Conservation (phyloP, 2,888 invertebrate species). For the Elysia crispata region DNA sequence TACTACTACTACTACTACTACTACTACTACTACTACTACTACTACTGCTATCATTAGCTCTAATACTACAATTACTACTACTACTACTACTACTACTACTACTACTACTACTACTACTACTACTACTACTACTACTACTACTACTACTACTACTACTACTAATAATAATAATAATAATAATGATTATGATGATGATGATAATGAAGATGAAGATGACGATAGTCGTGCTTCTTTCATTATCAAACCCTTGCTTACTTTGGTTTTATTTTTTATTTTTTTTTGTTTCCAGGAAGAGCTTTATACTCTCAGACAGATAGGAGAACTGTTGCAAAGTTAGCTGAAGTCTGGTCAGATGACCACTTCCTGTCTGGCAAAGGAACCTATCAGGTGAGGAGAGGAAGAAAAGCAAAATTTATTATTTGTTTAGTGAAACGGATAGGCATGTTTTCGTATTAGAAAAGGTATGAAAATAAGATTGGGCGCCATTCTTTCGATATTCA, state of each 20-base stretch:
- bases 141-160: neutral
- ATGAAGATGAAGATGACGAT: neutral
- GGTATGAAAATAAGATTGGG: too few species aligned
- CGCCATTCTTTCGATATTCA: too few species aligned
- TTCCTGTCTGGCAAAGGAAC: slow-evolving; percentile 1
- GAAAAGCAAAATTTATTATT: too few species aligned
- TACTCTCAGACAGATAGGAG: slow-evolving; percentile 58
- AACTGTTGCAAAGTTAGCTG: slow-evolving; percentile 29
- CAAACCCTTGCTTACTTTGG: neutral
- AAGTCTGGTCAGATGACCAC: slow-evolving; percentile 56
- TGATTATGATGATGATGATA: neutral
- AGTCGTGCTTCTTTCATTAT: neutral
- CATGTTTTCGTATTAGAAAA: too few species aligned
- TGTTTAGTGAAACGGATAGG: too few species aligned
- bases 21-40: slow-evolving; percentile 1
- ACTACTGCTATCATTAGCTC: neutral
- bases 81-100: slow-evolving; percentile 19
- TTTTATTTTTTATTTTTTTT: neutral
- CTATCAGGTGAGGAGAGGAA: neutral
- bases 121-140: slow-evolving; percentile 14
- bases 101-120: slow-evolving; percentile 19
- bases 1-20: slow-evolving; percentile 3
- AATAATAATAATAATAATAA: neutral
- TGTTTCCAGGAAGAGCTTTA: slow-evolving; percentile 59
- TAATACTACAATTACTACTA: slow-evolving; percentile 7